A percentile compares a stretch with the other conserved stretches of the same genome.
Conservation (phyloP, 1,140 invertebrate genomes). For the Tribolium castaneum region DNA sequence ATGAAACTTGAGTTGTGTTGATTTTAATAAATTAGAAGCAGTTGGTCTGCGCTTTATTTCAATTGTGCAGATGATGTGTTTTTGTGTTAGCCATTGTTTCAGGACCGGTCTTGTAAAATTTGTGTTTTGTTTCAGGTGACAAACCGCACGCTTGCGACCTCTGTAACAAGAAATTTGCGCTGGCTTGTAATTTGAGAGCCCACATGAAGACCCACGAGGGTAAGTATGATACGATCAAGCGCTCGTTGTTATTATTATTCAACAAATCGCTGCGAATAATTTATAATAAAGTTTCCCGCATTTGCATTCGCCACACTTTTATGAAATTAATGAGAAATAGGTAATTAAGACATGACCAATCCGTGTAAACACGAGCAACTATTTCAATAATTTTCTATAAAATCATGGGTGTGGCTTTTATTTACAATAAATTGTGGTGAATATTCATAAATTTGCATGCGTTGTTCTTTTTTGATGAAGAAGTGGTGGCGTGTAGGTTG, state of each 20-base stretch:
- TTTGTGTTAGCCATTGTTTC: too few relatives aligned
- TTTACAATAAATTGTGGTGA: slow-evolving; percentile 32
- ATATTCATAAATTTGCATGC: slow-evolving; percentile 32
- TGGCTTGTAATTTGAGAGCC: slow-evolving; percentile 79
- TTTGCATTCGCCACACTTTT: slow-evolving; percentile 14
- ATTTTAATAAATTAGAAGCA: too few relatives aligned
- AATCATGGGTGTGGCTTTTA: slow-evolving; percentile 30
- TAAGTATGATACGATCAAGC: slow-evolving; percentile 51
- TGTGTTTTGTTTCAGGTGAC: slow-evolving; percentile 71
- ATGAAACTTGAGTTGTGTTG: too few relatives aligned
- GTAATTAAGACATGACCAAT: slow-evolving; percentile 37
- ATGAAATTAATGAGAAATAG: slow-evolving; percentile 3
- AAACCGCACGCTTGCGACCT: slow-evolving; percentile 78
- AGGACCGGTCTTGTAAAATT: not conserved
- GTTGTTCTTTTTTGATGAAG: slow-evolving; percentile 35
- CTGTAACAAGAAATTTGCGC: slow-evolving; percentile 80
- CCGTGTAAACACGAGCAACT: slow-evolving; percentile 24
- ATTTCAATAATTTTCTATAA: slow-evolving; percentile 35
- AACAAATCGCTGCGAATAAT: not conserved
- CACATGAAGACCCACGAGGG: slow-evolving; percentile 80
- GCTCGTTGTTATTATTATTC: not conserved
- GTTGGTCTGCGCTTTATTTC: too few relatives aligned
- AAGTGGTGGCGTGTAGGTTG: slow-evolving; percentile 24
- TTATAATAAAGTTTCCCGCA: not conserved
- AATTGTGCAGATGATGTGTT: too few relatives aligned